Conservation (phyloP, 2,797 vertebrate genomes). For the Melanotaenia nigrans region DNA sequence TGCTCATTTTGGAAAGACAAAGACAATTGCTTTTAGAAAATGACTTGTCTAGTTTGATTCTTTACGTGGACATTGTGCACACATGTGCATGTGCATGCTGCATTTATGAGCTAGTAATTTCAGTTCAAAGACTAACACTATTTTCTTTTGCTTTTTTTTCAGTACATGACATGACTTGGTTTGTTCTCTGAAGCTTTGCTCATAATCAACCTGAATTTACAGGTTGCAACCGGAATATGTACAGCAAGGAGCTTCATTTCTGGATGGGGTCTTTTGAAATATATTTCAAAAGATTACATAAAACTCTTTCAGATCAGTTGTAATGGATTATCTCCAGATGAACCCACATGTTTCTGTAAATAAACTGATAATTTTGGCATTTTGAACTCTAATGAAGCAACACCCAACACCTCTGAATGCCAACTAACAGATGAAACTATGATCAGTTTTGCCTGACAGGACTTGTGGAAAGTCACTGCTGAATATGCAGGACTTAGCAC, state of each 20-base stretch:
- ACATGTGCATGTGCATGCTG: background rate
- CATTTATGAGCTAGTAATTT: background rate
- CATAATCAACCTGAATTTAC: slow-evolving; percentile 39
- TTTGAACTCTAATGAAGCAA: slow-evolving; percentile 34
- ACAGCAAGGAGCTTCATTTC: slow-evolving; percentile 24
- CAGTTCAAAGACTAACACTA: slow-evolving; percentile 32
- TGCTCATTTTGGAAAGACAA: slow-evolving; percentile 35
- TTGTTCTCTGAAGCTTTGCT: slow-evolving; percentile 38
- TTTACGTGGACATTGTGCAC: background rate
- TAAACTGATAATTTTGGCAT: slow-evolving; percentile 15
- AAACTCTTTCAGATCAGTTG: slow-evolving; percentile 32
- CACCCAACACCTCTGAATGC: slow-evolving; percentile 25
- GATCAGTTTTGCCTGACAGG: slow-evolving; percentile 63
- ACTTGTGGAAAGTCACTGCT: slow-evolving; percentile 56
- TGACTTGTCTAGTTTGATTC: slow-evolving; percentile 5
- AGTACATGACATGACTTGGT: slow-evolving; percentile 38
- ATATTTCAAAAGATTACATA: slow-evolving; percentile 42
- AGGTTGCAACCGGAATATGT: slow-evolving; percentile 44
- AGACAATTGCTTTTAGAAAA: slow-evolving; percentile 20
- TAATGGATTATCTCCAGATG: slow-evolving; percentile 50
- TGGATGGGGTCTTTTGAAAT: slow-evolving; percentile 43
- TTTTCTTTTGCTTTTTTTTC: slow-evolving; percentile 41
- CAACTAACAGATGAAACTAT: slow-evolving; percentile 56
- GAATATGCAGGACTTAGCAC: slow-evolving; percentile 73
- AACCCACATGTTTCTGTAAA: slow-evolving; percentile 4